Evolutionary conservation across 2,797 vertebrate genomes (phyloP).

Genomic region (Dendrocincla tyrannina): DNA sequence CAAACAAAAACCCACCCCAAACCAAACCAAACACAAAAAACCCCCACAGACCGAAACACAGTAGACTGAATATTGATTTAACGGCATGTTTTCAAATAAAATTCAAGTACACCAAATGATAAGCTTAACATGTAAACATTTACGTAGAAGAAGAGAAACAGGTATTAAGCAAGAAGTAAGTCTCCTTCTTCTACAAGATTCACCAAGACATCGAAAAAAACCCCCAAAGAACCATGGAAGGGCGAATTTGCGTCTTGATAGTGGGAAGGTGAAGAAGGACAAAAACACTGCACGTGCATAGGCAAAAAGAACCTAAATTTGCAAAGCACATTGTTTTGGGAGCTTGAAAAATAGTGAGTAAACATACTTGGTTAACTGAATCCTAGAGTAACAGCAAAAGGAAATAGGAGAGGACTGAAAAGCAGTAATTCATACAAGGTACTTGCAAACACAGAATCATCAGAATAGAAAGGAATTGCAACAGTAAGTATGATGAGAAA

Average conservation of each 20-base stretch:
- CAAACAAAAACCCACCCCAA: too few relatives aligned
- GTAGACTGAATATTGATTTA: neutral
- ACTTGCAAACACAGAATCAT: neutral
- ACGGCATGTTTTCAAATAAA: neutral
- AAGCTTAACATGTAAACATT: neutral
- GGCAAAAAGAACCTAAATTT: neutral
- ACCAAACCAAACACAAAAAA: neutral
- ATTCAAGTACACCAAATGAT: neutral
- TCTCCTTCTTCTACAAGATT: neutral
- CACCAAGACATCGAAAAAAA: neutral
- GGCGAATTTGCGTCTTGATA: neutral
- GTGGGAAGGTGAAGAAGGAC: neutral
- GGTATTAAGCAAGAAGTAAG: neutral
- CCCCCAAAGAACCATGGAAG: rapidly evolving
- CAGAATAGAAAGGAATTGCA: neutral
- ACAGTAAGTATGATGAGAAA: neutral
- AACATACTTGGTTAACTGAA: neutral
- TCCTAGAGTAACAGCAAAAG: neutral
- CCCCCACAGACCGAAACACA: neutral
- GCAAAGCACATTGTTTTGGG: neutral
- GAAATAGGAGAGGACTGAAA: neutral
- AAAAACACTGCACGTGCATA: neutral
- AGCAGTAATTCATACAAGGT: neutral
- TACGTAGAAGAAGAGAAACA: neutral
- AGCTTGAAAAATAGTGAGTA: neutral